Evolutionary conservation across 2,888 invertebrate species (phyloP).

Genomic region (Pyralis farinalis): DNA sequence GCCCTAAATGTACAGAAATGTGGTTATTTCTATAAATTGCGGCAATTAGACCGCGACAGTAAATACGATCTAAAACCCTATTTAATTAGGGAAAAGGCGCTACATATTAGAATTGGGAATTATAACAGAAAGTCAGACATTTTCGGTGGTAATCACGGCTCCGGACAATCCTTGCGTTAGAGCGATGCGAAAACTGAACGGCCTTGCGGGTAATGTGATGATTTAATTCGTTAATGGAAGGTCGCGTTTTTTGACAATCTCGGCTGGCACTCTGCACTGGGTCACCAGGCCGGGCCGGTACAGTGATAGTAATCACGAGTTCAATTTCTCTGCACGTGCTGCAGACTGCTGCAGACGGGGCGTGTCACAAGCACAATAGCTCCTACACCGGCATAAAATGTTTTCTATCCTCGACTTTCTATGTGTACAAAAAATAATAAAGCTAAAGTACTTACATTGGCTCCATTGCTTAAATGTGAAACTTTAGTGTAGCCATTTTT

Average conservation of each 20-base stretch:
- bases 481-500: conserved; percentile 55
- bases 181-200: not conserved
- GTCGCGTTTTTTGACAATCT: not conserved
- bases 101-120: too few relatives aligned
- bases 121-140: not conserved
- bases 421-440: conserved; percentile 31
- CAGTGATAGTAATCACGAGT: not conserved
- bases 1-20: too few relatives aligned
- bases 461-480: conserved; percentile 38
- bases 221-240: not conserved
- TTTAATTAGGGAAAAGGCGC: too few relatives aligned
- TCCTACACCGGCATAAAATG: conserved; percentile 3
- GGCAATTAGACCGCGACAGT: too few relatives aligned
- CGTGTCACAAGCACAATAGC: not conserved
- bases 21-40: too few relatives aligned
- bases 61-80: too few relatives aligned
- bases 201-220: not conserved
- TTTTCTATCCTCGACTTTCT: conserved; percentile 8
- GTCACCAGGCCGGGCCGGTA: not conserved
- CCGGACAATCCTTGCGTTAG: not conserved
- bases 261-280: not conserved
- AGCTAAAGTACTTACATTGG: conserved; percentile 48
- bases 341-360: not conserved
- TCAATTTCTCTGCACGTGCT: too few relatives aligned
- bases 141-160: not conserved